A percentile compares a stretch with the other conserved stretches of the same genome.
Evolutionary conservation across 2,888 invertebrate species (phyloP).

Genomic region (Drosophila tanythrix): DNA sequence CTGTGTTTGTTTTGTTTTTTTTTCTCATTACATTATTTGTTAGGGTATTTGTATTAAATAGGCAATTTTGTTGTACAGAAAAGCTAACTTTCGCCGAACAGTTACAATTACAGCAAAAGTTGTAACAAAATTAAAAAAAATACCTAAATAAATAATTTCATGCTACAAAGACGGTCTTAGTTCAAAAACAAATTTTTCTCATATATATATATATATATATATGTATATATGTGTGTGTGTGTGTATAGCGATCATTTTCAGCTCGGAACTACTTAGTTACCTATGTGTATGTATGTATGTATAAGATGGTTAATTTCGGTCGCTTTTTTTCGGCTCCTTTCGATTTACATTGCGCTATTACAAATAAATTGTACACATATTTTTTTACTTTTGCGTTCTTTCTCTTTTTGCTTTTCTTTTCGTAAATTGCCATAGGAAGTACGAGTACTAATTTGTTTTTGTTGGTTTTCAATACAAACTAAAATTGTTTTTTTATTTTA

Average conservation of each 20-base stretch:
- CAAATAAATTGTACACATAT: constrained; percentile 65
- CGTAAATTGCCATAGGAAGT: constrained; percentile 67
- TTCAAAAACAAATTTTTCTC: constrained; percentile 44
- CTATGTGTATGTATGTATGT: constrained; percentile 13
- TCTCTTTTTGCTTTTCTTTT: constrained; percentile 28
- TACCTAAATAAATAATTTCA: constrained; percentile 74
- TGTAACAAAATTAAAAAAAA: constrained; percentile 67
- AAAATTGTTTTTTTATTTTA: constrained; percentile 50
- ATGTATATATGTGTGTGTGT: not conserved
- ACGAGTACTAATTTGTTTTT: constrained; percentile 67
- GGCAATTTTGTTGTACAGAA: constrained; percentile 60
- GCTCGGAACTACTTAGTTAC: constrained; percentile 12
- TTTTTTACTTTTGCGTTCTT: constrained; percentile 46
- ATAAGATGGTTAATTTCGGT: constrained; percentile 14
- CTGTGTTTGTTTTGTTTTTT: constrained; percentile 26
- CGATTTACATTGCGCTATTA: constrained; percentile 70
- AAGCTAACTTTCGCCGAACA: constrained; percentile 67
- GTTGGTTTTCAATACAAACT: constrained; percentile 59
- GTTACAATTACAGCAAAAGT: constrained; percentile 60
- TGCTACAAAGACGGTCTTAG: constrained; percentile 63
- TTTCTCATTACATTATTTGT: constrained; percentile 41
- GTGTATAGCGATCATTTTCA: constrained; percentile 4
- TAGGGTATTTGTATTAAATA: constrained; percentile 56
- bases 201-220: not conserved
- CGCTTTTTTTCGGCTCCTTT: constrained; percentile 21